Evolutionary conservation across 2,113 vertebrate genomes (phyloP).

Genomic region (Motacilla alba): DNA sequence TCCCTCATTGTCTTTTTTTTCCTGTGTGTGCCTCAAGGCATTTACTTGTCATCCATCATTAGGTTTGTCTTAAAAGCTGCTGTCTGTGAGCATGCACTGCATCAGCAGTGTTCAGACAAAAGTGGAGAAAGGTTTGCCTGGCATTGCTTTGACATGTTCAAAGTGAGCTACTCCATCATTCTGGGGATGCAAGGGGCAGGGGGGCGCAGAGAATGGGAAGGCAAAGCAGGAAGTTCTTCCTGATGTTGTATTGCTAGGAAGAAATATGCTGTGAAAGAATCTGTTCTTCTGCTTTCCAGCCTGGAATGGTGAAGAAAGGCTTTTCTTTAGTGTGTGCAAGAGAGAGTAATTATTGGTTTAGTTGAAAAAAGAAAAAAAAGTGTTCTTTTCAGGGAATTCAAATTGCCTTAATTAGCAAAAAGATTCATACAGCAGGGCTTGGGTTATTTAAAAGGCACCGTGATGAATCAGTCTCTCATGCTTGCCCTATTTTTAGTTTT

Average conservation of each 20-base stretch:
- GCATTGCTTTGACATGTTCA: conserved; percentile 37
- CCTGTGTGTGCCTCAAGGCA: conserved; percentile 18
- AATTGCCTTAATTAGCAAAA: conserved; percentile 60
- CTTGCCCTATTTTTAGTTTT: conserved; percentile 48
- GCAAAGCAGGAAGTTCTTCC: conserved; percentile 15
- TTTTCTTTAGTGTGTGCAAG: not conserved
- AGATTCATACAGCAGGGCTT: conserved; percentile 19
- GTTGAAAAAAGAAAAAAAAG: not conserved
- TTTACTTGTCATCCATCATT: conserved; percentile 65
- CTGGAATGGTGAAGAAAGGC: not conserved
- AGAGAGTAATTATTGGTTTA: conserved; percentile 54
- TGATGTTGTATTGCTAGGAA: not conserved
- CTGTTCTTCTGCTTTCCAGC: conserved; percentile 1
- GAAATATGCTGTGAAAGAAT: conserved; percentile 6
- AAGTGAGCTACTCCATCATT: conserved; percentile 47
- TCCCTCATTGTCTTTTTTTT: not conserved
- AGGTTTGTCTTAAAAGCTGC: conserved; percentile 51
- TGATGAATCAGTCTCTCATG: not conserved
- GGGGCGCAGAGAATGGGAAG: not conserved
- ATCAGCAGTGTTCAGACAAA: conserved; percentile 33
- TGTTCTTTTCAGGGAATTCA: conserved; percentile 49
- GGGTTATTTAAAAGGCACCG: conserved; percentile 14
- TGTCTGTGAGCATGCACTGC: conserved; percentile 23
- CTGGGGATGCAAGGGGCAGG: not conserved
- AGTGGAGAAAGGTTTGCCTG: conserved; percentile 28